A percentile compares a stretch with the other conserved stretches of the same genome.
phyloP scores from a whole-genome alignment of 2,888 invertebrate species.

The Ormyrus nitidulus region DNA sequence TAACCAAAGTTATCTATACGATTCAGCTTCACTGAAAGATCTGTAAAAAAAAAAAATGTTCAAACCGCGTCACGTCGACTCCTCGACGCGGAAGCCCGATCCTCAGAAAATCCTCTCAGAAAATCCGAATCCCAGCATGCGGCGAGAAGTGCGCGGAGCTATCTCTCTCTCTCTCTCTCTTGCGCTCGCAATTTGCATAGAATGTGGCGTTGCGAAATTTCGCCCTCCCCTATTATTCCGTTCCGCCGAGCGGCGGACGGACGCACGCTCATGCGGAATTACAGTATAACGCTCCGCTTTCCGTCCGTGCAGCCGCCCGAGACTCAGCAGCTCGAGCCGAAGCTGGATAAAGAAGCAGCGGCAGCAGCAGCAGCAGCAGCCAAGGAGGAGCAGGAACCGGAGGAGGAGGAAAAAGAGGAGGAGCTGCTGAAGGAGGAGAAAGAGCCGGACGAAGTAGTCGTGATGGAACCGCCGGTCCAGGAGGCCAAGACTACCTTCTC shows the following conservation, averaged over 20 bases:
- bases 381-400: conserved; percentile 17
- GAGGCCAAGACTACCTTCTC: conserved; percentile 27
- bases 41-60: too few relatives aligned
- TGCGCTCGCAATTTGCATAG: conserved; percentile 67
- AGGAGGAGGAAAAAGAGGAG: conserved; percentile 15
- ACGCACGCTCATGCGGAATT: conserved; percentile 51
- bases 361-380: background rate
- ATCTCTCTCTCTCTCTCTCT: background rate
- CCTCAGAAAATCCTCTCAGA: too few relatives aligned
- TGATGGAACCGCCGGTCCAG: conserved; percentile 29
- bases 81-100: background rate
- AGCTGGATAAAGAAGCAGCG: background rate
- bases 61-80: background rate
- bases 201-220: conserved; percentile 71
- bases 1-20: too few relatives aligned
- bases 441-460: background rate
- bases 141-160: background rate
- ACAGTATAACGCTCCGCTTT: conserved; percentile 50
- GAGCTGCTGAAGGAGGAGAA: conserved; percentile 34
- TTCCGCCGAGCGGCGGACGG: background rate
- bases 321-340: conserved; percentile 8
- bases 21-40: too few relatives aligned
- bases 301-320: background rate
- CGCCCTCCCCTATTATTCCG: conserved; percentile 56
- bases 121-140: background rate